A percentile compares a stretch with the other conserved stretches of the same genome.
Conservation (phyloP, 2,888 invertebrate species). For the Panorpa germanica region DNA sequence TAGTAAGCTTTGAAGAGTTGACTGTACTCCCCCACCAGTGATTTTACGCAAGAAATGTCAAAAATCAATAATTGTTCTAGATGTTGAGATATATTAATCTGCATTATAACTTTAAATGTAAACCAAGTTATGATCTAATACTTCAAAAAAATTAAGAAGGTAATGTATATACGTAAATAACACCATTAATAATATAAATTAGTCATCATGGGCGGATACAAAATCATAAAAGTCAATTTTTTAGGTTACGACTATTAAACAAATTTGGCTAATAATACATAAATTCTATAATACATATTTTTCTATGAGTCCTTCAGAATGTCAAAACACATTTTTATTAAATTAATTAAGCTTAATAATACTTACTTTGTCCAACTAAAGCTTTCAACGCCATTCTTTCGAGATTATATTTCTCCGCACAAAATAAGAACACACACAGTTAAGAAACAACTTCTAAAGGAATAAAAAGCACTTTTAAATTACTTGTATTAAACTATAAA, state of each 20-base stretch:
- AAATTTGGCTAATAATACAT: background rate
- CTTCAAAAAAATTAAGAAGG: background rate
- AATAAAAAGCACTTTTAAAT: too few species aligned
- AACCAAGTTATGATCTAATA: too few species aligned
- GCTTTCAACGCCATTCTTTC: conserved; percentile 71
- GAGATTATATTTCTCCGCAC: conserved; percentile 14
- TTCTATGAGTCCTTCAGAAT: conserved; percentile 4
- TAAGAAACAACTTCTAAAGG: too few species aligned
- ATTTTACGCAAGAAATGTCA: too few species aligned
- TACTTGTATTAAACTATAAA: too few species aligned
- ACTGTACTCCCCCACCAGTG: too few species aligned
- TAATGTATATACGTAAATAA: background rate
- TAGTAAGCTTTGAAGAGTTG: too few species aligned
- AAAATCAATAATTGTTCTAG: too few species aligned
- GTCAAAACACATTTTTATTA: conserved; percentile 8
- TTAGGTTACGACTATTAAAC: background rate
- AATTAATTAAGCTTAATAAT: conserved; percentile 13
- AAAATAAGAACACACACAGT: too few species aligned
- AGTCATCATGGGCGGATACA: conserved; percentile 1
- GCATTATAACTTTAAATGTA: too few species aligned
- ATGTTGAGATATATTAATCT: too few species aligned
- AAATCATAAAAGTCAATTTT: background rate
- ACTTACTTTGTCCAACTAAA: conserved; percentile 77
- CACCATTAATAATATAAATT: conserved; percentile 1
- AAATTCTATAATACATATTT: too few species aligned